Evolutionary conservation across 2,888 invertebrate genomes (phyloP), one percentile per base, ranked within the genome.

Genomic region (Hydrotaea cyrtoneurina): DNA sequence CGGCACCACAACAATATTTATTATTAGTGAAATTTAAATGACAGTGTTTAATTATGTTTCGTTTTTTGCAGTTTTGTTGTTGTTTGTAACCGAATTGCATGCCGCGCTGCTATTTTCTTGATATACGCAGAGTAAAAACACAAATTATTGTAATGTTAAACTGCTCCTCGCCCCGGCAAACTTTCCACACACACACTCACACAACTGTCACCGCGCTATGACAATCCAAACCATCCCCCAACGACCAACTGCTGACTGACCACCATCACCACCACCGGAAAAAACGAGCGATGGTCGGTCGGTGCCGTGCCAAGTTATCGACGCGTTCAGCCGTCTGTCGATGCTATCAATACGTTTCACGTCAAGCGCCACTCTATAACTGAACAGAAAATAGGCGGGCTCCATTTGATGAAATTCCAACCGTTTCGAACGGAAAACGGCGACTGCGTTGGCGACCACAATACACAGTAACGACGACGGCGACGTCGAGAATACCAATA

Each of bases 281-380:
- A 57, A 57, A 53, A n/a, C 17, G 17, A 53, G 53, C 53, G 17
- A 21, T 7, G 31, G 31, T 3, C 57, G 57, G 5, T 53, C n/a
- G 43, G 43, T 57, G 21, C 31, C 31, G 31, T 31, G 31, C 31
- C 7, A 31, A 4, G 57, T 19, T 19, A 57, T 17, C 53, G 17
- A n/a, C 19, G 11, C 17, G 4, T 11, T 5, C 7, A 31, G 31
- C 2, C 21, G 17, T 7, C 53, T 2, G 17, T 43, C 66, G 43
- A 17, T 13, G 5, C 31, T 31, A 4, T 31, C 31, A 7, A 64
- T 62, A 82, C 80, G 81, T 26, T 76, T 78, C 73, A 72, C 59
- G 80, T 82, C 87, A 86, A 88, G 86, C 87, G 87, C 86, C 88
- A 87, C 82, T 57, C 79, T 82, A 80, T 83, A 87, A 87, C 87